Base-by-base conservation (phyloP, 2,113 vertebrate genomes). In the Aix galericulata region DNA sequence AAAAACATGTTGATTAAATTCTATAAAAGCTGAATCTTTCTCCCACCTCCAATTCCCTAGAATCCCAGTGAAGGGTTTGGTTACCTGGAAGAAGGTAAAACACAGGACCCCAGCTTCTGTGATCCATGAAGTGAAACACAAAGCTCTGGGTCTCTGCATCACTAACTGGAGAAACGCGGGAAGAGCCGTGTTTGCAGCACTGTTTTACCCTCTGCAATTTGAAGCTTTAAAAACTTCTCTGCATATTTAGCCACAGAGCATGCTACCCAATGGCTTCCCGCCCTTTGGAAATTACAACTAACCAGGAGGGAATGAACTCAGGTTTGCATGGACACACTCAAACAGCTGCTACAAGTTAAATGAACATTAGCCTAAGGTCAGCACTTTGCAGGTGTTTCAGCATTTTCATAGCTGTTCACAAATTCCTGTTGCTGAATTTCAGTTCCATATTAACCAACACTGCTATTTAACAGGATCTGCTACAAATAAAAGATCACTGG, bases 11-110 rank as follows among this genome's bases (percentile, higher is more conserved):
- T 23, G 6, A 59, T 15, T 80, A 67, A 56, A 52, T 56, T 84
- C 22, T 67, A 78, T 42, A 52, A 34, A 80, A 81, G 14, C 11
- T 44, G 22, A 77, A 36, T 22, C 11, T 21, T 60, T 6, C 44
- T 29, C 27, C 13, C 15, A 1, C 11, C 16, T 52, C 50, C 52
- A 84, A 90, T 63, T 77, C 44, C 40, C 56, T 40, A 82, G 68
- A 92, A 56, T 66, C 64, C 38, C 53, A 86, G 34, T 56, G 93
- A 88, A 76, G 86, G 15, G 69, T 83, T 81, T 86, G 40, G 10
- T 98, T 98, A 98, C 98, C 98, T 98, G 98, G 73, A 95, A 96
- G 26, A 97, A 97, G 50, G 64, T 91, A 66, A 97, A 94, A 94
- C 91, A 96, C 46, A 96, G 77, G 86, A 81, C 67, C 96, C 93